These are phyloP conservation scores for Aurelia coerulea DNA, from an alignment of 30 jellyfish, hydroid and myxozoan genomes.

Conservation along the genomic window DNA sequence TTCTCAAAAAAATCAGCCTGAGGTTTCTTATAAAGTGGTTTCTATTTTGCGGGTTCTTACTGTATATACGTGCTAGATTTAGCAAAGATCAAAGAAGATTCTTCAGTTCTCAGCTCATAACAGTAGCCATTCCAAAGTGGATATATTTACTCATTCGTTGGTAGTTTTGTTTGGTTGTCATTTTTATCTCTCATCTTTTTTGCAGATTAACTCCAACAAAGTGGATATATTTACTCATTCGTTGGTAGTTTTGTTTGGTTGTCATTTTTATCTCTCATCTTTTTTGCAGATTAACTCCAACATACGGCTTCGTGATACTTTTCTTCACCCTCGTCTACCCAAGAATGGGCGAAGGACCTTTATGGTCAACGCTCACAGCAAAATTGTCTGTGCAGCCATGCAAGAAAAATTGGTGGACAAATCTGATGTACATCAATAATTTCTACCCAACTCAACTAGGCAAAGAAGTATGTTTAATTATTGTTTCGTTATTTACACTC, in stretches of 20 bases:
- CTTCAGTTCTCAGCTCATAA: too few relatives aligned
- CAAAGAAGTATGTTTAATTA: constrained; percentile 21
- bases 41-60: too few relatives aligned
- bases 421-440: constrained; percentile 84
- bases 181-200: not conserved
- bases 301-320: constrained; percentile 83
- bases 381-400: constrained; percentile 36
- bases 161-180: too few relatives aligned
- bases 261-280: not conserved
- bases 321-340: constrained; percentile 70
- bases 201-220: constrained; percentile 86
- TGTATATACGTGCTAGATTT: too few relatives aligned
- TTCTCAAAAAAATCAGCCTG: too few relatives aligned
- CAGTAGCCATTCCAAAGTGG: too few relatives aligned
- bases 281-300: constrained; percentile 87
- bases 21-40: too few relatives aligned
- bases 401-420: constrained; percentile 91
- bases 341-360: constrained; percentile 78
- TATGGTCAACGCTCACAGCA: constrained; percentile 40
- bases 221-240: too few relatives aligned
- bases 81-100: too few relatives aligned
- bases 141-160: too few relatives aligned
- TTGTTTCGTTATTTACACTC: not conserved
- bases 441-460: constrained; percentile 65
- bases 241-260: too few relatives aligned